Evolutionary conservation across 2,888 invertebrate genomes (phyloP).

Genomic region (Teinopalpus imperialis): DNA sequence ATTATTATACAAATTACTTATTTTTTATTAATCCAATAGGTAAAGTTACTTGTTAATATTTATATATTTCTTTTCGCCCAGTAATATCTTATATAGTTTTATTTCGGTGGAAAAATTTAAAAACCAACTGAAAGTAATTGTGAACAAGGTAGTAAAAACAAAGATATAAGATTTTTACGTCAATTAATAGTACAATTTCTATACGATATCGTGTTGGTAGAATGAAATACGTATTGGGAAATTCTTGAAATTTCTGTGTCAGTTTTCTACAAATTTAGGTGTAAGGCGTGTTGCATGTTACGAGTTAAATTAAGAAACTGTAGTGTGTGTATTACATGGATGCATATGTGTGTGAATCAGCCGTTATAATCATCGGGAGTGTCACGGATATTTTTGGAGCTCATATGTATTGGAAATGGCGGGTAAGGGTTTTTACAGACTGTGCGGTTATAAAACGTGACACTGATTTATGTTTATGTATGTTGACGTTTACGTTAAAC

Average conservation of each 20-base stretch:
- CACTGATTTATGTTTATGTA: neutral
- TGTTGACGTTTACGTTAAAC: too few species aligned
- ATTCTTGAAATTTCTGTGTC: conserved; percentile 13
- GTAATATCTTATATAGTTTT: too few species aligned
- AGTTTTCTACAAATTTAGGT: conserved; percentile 7
- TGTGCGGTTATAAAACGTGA: conserved; percentile 2
- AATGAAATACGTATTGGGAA: conserved; percentile 3
- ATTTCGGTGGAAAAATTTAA: too few species aligned
- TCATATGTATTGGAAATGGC: conserved; percentile 18
- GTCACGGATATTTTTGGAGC: conserved; percentile 35
- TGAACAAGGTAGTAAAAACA: neutral
- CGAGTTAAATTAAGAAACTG: conserved; percentile 24
- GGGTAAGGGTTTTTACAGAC: conserved; percentile 1
- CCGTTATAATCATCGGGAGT: conserved; percentile 18
- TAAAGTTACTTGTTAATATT: too few species aligned
- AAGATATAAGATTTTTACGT: neutral
- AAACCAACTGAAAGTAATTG: too few species aligned
- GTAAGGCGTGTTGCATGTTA: conserved; percentile 11
- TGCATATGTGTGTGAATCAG: conserved; percentile 27
- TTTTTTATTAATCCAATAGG: too few species aligned
- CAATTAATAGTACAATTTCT: neutral
- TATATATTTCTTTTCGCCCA: too few species aligned
- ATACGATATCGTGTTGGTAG: neutral
- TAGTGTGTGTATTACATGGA: conserved; percentile 18
- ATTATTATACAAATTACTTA: too few species aligned